A percentile compares a stretch with the other conserved stretches of the same genome.
Conservation (phyloP, 1,140 invertebrate species). For the Gryllus bimaculatus region DNA sequence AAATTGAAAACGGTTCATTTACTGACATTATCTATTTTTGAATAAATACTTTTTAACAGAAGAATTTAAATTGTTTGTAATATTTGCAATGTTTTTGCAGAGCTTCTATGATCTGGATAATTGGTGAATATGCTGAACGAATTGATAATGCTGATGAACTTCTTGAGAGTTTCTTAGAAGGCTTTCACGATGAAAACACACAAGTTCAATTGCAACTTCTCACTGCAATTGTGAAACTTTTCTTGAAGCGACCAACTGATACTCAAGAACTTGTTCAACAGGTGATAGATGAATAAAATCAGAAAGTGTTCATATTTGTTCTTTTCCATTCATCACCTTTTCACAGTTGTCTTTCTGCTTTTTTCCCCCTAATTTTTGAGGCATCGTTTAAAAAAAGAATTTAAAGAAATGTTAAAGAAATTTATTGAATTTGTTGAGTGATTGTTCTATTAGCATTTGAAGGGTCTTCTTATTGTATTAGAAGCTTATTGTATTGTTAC, state of each 20-base stretch:
- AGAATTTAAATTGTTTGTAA: too few relatives aligned
- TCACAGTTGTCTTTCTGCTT: too few relatives aligned
- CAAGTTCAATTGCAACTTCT: slow-evolving; percentile 96
- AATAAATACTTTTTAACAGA: too few relatives aligned
- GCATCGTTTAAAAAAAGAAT: too few relatives aligned
- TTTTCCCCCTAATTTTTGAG: too few relatives aligned
- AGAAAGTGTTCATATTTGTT: neutral
- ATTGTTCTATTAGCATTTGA: too few relatives aligned
- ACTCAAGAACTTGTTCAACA: slow-evolving; percentile 96
- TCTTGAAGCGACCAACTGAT: slow-evolving; percentile 94
- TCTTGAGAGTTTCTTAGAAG: slow-evolving; percentile 95
- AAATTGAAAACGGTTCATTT: too few relatives aligned
- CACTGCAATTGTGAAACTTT: slow-evolving; percentile 97
- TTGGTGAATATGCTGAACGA: slow-evolving; percentile 94
- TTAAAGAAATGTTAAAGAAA: too few relatives aligned
- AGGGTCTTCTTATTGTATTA: too few relatives aligned
- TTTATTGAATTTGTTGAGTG: too few relatives aligned
- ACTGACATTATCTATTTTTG: too few relatives aligned
- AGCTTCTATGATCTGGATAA: slow-evolving; percentile 99
- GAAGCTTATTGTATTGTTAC: too few relatives aligned
- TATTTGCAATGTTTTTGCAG: slow-evolving; percentile 33
- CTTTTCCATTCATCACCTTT: neutral
- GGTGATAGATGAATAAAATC: slow-evolving; percentile 25
- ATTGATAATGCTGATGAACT: slow-evolving; percentile 99
- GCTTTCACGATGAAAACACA: slow-evolving; percentile 99